phyloP scores from a whole-genome alignment of 2,888 invertebrate species.

The Athetis lepigone region DNA sequence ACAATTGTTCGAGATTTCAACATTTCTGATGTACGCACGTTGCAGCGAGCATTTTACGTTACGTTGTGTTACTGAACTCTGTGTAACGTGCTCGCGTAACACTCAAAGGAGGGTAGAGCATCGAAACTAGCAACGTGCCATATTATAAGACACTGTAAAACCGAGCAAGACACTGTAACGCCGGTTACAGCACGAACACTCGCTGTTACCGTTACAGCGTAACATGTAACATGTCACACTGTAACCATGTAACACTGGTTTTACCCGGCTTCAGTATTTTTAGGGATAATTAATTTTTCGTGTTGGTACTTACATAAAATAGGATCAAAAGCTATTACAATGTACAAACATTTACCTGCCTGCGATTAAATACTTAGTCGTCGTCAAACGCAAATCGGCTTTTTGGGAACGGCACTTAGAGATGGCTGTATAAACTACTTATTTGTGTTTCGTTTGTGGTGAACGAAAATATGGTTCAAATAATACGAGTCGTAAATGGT shows the following conservation, averaged over 20 bases:
- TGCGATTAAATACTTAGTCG: slow-evolving; percentile 38
- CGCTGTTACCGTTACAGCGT: too few relatives aligned
- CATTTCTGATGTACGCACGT: slow-evolving; percentile 20
- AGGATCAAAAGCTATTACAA: slow-evolving; percentile 53
- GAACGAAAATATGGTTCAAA: slow-evolving; percentile 19
- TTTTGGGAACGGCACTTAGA: slow-evolving; percentile 59
- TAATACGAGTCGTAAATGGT: neutral
- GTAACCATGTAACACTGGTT: too few relatives aligned
- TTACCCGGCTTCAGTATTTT: too few relatives aligned
- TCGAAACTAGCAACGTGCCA: too few relatives aligned
- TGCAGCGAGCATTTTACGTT: too few relatives aligned
- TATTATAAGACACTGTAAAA: too few relatives aligned
- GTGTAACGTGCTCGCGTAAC: too few relatives aligned
- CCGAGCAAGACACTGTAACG: too few relatives aligned
- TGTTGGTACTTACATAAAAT: slow-evolving; percentile 35
- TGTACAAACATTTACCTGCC: slow-evolving; percentile 56
- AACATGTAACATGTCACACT: too few relatives aligned
- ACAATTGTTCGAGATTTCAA: slow-evolving; percentile 24
- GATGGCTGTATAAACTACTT: slow-evolving; percentile 42
- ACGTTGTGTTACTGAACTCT: too few relatives aligned
- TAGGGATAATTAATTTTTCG: slow-evolving; percentile 37
- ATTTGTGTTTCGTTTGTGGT: slow-evolving; percentile 38
- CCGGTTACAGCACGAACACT: too few relatives aligned
- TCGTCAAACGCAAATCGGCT: slow-evolving; percentile 58
- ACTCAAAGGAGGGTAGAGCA: too few relatives aligned